Evolutionary conservation across 1,140 invertebrate species (phyloP).

Genomic region (Orius insidiosus): DNA sequence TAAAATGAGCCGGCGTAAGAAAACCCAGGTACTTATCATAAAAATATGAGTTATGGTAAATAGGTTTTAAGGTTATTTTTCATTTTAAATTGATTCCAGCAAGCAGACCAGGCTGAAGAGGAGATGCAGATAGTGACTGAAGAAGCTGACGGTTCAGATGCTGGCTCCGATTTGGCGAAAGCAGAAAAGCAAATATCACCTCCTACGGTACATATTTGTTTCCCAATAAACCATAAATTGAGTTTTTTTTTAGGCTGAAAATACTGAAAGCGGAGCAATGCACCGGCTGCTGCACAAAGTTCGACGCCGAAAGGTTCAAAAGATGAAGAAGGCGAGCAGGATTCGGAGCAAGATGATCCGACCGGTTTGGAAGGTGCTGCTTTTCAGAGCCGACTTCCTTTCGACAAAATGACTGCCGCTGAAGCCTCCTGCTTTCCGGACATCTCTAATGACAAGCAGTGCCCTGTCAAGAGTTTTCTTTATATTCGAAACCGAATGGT

Average conservation of each 20-base stretch:
- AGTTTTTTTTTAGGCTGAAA: background rate
- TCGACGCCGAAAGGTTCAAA: constrained; percentile 19
- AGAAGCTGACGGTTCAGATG: constrained; percentile 16
- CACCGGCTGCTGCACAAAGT: constrained; percentile 1
- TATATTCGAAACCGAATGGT: constrained; percentile 82
- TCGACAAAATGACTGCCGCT: constrained; percentile 84
- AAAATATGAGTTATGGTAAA: too few species aligned
- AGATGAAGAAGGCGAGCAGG: constrained; percentile 24
- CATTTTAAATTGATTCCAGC: too few species aligned
- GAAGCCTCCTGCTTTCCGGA: constrained; percentile 90
- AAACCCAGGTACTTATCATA: too few species aligned
- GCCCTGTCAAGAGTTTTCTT: constrained; percentile 77
- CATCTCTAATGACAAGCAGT: constrained; percentile 53
- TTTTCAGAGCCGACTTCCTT: constrained; percentile 82
- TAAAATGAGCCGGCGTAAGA: too few species aligned
- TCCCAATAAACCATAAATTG: too few species aligned
- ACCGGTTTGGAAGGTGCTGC: constrained; percentile 75
- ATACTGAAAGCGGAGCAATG: constrained; percentile 1
- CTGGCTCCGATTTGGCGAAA: constrained; percentile 13
- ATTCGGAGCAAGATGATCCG: constrained; percentile 30
- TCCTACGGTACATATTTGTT: background rate
- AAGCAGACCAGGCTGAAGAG: too few species aligned
- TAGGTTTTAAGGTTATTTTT: too few species aligned
- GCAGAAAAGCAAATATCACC: constrained; percentile 16
- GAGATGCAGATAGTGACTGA: background rate